Base-by-base conservation (phyloP, 2,113 vertebrate species). In the Sebastes fasciatus region DNA sequence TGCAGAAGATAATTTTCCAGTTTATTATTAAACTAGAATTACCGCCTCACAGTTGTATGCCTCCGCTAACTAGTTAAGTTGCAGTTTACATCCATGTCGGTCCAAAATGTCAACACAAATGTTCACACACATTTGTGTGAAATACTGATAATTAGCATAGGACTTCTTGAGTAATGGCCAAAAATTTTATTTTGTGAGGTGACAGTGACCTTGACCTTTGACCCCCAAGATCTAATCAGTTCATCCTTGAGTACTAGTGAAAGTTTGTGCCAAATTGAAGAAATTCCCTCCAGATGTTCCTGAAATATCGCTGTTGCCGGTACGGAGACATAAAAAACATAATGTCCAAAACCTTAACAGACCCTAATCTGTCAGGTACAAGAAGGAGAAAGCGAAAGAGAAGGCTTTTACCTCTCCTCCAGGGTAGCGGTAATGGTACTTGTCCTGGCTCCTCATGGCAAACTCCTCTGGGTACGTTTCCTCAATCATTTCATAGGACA, bases 391-490 rank as follows among this genome's bases (percentile, higher is more conserved):
- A 16, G 21, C 2, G 46, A 17, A 9, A 43, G 62, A 42, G 19
- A 51, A 0, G 49, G 91, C 8, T 0, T 34, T 45, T 89, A 99
- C 98, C 96, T 99, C 98, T 88, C 98, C 98, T 74, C 98, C 97
- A 58, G 97, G 98, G 7, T 99, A 99, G 13, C 98, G 97, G 85
- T 99, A 99, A 11, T 98, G 95, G 10, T 97, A 99, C 60, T 99
- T 99, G 86, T 99, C 97, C 88, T 97, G 97, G 83, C 97, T 96
- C 86, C 98, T 97, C 94, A 99, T 94, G 1, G 96, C 96, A 89
- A 96, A 99, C 83, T 99, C 98, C 0, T 99, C 97, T 0, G 98
- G 98, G 52, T 96, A 96, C 9, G 85, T 96, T 82, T 96, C 93
- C 80, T 98, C 93, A 1, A 99, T 99, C 85, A 93, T 95, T 1